These are phyloP conservation scores for Eupithecia subfuscata DNA, from an alignment of 2,888 invertebrate genomes.

Conservation along the genomic window DNA sequence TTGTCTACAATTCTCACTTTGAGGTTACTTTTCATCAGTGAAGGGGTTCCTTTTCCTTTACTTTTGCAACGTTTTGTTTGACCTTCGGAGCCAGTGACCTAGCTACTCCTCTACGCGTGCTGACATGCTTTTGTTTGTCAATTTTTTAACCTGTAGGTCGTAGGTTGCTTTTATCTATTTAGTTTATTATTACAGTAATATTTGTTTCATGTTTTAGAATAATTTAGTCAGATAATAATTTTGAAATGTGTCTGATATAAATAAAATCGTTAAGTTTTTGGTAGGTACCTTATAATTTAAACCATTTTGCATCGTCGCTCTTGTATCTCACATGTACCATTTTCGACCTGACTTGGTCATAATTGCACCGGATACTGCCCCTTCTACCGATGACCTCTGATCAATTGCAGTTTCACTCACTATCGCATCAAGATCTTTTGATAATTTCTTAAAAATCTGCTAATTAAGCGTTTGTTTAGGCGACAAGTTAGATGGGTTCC, in stretches of 20 bases:
- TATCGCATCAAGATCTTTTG: constrained; percentile 17
- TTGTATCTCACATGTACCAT: background rate
- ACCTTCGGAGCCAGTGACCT: background rate
- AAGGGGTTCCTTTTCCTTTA: background rate
- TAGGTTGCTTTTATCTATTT: background rate
- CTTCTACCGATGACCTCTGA: background rate
- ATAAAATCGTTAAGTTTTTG: background rate
- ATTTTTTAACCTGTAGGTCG: background rate
- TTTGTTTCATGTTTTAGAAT: background rate
- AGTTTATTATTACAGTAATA: background rate
- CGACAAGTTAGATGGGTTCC: constrained; percentile 52
- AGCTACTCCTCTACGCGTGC: background rate
- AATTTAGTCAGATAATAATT: background rate
- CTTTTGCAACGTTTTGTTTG: background rate
- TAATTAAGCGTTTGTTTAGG: constrained; percentile 50
- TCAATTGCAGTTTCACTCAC: constrained; percentile 12
- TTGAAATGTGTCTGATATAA: background rate
- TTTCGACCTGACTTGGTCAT: background rate
- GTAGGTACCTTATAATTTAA: background rate
- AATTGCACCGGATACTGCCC: background rate
- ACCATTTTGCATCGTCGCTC: background rate
- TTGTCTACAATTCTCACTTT: constrained; percentile 15
- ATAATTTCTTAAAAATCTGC: background rate
- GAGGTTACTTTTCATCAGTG: constrained; percentile 4
- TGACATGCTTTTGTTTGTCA: background rate